Base-by-base conservation (phyloP, 2,888 invertebrate species). In the Dromius quadrimaculatus region DNA sequence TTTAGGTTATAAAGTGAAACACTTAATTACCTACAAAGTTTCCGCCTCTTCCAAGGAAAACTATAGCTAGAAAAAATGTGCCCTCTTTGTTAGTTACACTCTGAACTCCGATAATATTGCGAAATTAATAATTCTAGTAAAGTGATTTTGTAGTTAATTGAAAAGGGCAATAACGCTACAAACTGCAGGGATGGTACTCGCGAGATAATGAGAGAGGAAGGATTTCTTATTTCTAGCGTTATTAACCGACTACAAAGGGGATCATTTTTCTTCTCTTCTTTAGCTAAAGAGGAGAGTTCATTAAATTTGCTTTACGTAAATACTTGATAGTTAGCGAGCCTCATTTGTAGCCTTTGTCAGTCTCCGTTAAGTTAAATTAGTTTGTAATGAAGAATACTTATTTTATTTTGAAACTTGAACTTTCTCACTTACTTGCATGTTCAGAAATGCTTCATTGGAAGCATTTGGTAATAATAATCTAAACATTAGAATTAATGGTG, bases 11-110 rank as follows among this genome's bases (percentile, higher is more conserved):
- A 68, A 68, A 68, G 59, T 68, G 68, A 68, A 34, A 68, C 59
- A 68, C 68, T 68, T 68, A 68, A 68, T 68, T 68, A 68, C 59
- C 59, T 57, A 43, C 43, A 59, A 68, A 68, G 43, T 65, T 68
- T 68, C 45, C 32, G 43, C 36, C 59, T 2, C 43, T 32, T n/a
- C 17, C 28, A 34, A 34, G 23, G 28, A 66, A 57, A 41, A 59
- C 23, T 43, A 19, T 17, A 23, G 19, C 38, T 15, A 43, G 66
- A 38, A 68, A 59, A 28, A 41, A 59, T 59, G 23, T 22, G 5
- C 38, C 11, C 68, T 32, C n/a, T 68, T 34, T 68, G 32, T 50
- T 20, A 41, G 23, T 23, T 36, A 64, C 47, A 47, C 47, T 28
- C 23, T 41, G 41, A 32, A 47, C 32, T 34, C 32, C 8, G 23